A percentile compares a stretch with the other conserved stretches of the same genome.
Evolutionary conservation across 2,113 vertebrate species (phyloP).

Genomic region (Microcebus tavaratra): DNA sequence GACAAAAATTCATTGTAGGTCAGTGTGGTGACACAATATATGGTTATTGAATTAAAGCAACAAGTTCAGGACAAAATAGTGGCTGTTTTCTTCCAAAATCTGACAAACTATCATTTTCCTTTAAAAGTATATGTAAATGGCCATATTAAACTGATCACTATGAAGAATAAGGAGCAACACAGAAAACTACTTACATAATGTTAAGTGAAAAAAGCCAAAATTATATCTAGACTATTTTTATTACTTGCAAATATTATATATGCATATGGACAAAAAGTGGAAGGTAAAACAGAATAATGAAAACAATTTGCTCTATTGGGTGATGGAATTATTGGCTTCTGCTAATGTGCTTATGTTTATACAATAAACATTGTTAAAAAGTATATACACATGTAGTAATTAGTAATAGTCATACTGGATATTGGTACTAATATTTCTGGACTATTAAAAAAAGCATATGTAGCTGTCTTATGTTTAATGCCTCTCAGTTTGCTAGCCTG

Average conservation of each 20-base stretch:
- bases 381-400: conserved; percentile 17
- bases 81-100: conserved; percentile 1
- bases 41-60: not conserved
- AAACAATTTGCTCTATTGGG: conserved; percentile 42
- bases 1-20: conserved; percentile 5
- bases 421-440: conserved; percentile 29
- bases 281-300: conserved; percentile 55
- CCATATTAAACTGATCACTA: not conserved
- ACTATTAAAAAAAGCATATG: not conserved
- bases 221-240: not conserved
- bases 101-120: not conserved
- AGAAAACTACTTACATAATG: not conserved
- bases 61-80: not conserved
- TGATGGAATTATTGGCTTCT: conserved; percentile 8
- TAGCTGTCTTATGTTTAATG: not conserved
- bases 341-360: conserved; percentile 25
- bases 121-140: not conserved
- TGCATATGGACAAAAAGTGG: conserved; percentile 40
- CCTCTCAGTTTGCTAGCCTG: not conserved
- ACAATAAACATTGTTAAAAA: conserved; percentile 42
- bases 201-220: not conserved
- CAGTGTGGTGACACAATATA: not conserved
- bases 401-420: not conserved
- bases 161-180: not conserved
- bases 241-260: conserved; percentile 17